Evolutionary conservation across 1,140 invertebrate genomes (phyloP), one percentile per base, ranked within the genome.

Genomic region (Ptiloglossa arizonensis): DNA sequence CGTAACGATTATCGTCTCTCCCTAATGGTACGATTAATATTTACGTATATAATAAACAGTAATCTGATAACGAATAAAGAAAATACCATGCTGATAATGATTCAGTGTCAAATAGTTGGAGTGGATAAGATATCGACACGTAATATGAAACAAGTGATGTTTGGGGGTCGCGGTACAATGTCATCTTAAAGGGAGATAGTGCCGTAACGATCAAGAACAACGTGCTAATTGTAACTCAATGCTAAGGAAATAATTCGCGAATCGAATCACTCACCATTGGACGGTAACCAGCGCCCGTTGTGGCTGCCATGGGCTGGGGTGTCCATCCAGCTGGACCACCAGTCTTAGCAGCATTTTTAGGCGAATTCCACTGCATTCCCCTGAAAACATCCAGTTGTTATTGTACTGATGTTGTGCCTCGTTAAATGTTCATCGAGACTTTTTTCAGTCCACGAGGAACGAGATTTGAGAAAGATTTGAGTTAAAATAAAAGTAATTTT

Each of bases 341-440:
- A 35, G 96, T 94, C 93, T 97, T 97, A 60, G 96, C 96, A 67
- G 95, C 94, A 91, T 96, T 97, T 93, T 97, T 97, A 60, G 96
- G 96, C 50, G 96, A 97, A 91, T 96, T 97, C 96, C 96, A 97
- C 93, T 97, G 96, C 93, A 97, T 94, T 69, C 94, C 94, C 89
- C 95, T 95, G 86, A 9, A 90, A 84, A 80, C n/a, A n/a, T n/a
- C n/a, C n/a, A n/a, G n/a, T n/a, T n/a, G n/a, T n/a, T n/a, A n/a
- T n/a, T n/a, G n/a, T n/a, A n/a, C n/a, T n/a, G n/a, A n/a, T n/a
- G n/a, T n/a, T n/a, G n/a, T n/a, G n/a, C n/a, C n/a, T n/a, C n/a
- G n/a, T n/a, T n/a, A n/a, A n/a, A n/a, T n/a, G n/a, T n/a, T n/a
- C n/a, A n/a, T n/a, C n/a, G n/a, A n/a, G n/a, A n/a, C n/a, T n/a